These are phyloP conservation scores for Pangasius macronema DNA, from an alignment of 2,797 vertebrate species.

Conservation along the genomic window DNA sequence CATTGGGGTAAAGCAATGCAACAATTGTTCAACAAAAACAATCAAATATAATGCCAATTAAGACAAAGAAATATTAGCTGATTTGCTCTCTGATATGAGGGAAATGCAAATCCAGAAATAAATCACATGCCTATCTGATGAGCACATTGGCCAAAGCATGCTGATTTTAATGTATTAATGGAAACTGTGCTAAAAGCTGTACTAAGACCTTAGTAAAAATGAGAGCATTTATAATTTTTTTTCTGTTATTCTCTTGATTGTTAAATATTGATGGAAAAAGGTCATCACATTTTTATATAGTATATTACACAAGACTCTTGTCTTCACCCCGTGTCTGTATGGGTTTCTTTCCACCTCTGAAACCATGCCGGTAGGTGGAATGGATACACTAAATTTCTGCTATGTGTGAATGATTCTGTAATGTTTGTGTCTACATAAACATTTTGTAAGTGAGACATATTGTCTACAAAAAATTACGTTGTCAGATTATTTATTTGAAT, in stretches of 20 bases:
- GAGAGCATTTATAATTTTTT: background rate
- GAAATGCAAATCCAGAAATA: background rate
- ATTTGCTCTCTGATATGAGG: background rate
- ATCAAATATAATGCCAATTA: background rate
- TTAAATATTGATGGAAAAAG: background rate
- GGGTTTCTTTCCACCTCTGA: background rate
- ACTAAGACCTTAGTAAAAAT: background rate
- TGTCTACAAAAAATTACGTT: background rate
- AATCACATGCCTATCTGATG: background rate
- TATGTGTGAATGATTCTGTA: background rate
- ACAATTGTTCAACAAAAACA: background rate
- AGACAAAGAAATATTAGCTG: background rate
- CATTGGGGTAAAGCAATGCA: background rate
- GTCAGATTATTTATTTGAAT: background rate
- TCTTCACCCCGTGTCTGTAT: background rate
- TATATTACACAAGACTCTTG: background rate
- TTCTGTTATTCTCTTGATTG: background rate
- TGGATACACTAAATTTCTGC: background rate
- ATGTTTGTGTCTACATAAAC: background rate
- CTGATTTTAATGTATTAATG: background rate
- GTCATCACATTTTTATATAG: background rate
- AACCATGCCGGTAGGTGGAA: background rate
- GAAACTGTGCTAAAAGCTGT: background rate
- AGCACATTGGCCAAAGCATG: background rate
- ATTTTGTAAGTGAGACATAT: background rate